Evolutionary conservation across 2,113 vertebrate species (phyloP).

Genomic region (Anser brachyrhynchus): DNA sequence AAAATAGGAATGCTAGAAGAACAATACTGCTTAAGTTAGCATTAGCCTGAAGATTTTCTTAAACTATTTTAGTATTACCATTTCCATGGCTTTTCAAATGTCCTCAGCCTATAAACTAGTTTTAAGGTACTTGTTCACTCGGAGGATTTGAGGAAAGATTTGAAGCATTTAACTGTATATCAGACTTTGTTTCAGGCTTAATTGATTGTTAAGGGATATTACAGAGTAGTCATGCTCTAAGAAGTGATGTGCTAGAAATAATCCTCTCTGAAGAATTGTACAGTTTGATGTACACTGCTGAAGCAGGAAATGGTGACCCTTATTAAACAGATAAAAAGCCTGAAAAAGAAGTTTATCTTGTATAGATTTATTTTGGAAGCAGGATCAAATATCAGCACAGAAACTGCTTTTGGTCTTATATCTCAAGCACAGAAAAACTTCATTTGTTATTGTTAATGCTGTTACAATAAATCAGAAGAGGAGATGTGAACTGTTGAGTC

Average conservation of each 20-base stretch:
- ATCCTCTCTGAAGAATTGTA: slow-evolving; percentile 63
- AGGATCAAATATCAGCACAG: background rate
- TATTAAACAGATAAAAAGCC: slow-evolving; percentile 34
- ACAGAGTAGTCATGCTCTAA: slow-evolving; percentile 62
- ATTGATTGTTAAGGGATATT: slow-evolving; percentile 77
- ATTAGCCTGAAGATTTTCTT: background rate
- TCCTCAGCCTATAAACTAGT: background rate
- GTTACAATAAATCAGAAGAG: background rate
- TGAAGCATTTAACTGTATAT: slow-evolving; percentile 34
- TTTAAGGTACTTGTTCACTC: slow-evolving; percentile 21
- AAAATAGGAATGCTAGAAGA: background rate
- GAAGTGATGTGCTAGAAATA: slow-evolving; percentile 71
- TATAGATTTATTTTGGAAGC: slow-evolving; percentile 17
- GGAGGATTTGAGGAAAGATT: slow-evolving; percentile 36
- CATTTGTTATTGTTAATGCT: background rate
- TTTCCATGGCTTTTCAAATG: background rate
- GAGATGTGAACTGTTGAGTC: background rate
- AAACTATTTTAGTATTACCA: background rate
- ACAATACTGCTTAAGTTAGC: background rate
- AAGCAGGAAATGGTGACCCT: slow-evolving; percentile 62
- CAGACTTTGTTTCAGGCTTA: slow-evolving; percentile 66
- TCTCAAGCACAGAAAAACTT: background rate
- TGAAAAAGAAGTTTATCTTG: slow-evolving; percentile 1
- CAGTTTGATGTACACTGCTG: slow-evolving; percentile 38
- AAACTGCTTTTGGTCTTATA: background rate